A percentile compares a stretch with the other conserved stretches of the same genome.
These are phyloP conservation scores for Acanthacorydalis orientalis DNA, from an alignment of 2,888 invertebrate genomes.

Conservation along the genomic window DNA sequence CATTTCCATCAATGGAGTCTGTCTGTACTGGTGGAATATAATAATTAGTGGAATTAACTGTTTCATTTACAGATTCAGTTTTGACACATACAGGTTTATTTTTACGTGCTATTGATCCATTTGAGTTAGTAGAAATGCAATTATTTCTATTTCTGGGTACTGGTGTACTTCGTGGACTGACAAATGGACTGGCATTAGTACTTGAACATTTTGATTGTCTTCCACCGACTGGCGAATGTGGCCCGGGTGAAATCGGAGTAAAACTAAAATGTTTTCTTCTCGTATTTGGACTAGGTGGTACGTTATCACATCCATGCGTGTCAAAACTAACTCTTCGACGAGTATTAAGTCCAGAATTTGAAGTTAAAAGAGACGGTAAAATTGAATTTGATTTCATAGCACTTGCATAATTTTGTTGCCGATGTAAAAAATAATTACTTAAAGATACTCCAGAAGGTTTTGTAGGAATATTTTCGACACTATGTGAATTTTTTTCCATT, in stretches of 20 bases:
- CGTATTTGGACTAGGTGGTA: conserved; percentile 61
- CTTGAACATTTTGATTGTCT: conserved; percentile 42
- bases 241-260: conserved; percentile 71
- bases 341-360: conserved; percentile 16
- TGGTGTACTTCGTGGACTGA: conserved; percentile 64
- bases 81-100: too few relatives aligned
- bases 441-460: background rate
- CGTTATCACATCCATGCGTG: conserved; percentile 26
- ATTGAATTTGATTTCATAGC: conserved; percentile 18
- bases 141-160: conserved; percentile 33
- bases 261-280: conserved; percentile 69
- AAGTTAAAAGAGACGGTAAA: conserved; percentile 19
- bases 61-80: too few relatives aligned
- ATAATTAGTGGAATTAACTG: too few relatives aligned
- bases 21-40: too few relatives aligned
- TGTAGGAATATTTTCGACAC: too few relatives aligned
- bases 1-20: conserved; percentile 24
- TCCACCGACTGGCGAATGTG: conserved; percentile 38
- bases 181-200: conserved; percentile 61
- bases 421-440: conserved; percentile 1
- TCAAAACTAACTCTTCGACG: conserved; percentile 40
- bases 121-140: conserved; percentile 16
- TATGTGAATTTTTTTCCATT: background rate
- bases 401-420: conserved; percentile 2
- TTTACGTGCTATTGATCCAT: too few relatives aligned